Evolutionary conservation across 1,140 invertebrate genomes (phyloP), one percentile per base, ranked within the genome.

Genomic region (Drosophila saltans): DNA sequence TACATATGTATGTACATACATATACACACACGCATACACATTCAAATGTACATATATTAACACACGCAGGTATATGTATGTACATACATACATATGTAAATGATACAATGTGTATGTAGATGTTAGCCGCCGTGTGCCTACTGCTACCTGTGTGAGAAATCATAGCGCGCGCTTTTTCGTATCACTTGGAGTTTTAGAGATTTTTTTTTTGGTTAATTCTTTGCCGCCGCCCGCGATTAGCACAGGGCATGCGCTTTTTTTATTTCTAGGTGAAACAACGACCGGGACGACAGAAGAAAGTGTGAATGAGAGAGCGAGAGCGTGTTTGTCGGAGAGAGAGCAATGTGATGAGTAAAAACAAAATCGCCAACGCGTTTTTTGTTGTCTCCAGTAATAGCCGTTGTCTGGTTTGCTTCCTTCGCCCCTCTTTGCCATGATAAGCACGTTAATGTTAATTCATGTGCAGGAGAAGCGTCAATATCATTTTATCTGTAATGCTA

Each of bases 21-120:
- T 9, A 61, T 2, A 61, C 62, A 28, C 1, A 24, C 48, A 52
- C 36, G 10, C 39, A 62, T 67, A 64, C 60, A 67, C 52, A 62
- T 39, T 16, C 16, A 16, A 16, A 62, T 16, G 48, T 67, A 64
- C 60, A 67, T 55, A 62, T 39, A 78, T 39, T 61, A 36, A 28
- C 1, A 24, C 48, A 52, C 36, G 10, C 39, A 62, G 28, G 28
- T 16, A 0, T 16, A 16, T 16, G 16, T 0, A 16, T 16, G 16
- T 16, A 16, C 16, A 16, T 16, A 16, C 7, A 2, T 16, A 61
- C 6, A 61, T 68, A 67, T n/a, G 8, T 64, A 33, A 30, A 55
- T 64, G 41, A 8, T 30, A 45, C 28, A 65, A 63, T 45, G 24
- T 24, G 45, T 48, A 9, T 24, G 16, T 48, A 48, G 45, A 36